Percentiles rank a stretch among this genome's conserved stretches.
These are phyloP conservation scores for Anneissia japonica DNA, from an alignment of 35 echinoderm and acorn worm genomes.

Conservation along the genomic window DNA sequence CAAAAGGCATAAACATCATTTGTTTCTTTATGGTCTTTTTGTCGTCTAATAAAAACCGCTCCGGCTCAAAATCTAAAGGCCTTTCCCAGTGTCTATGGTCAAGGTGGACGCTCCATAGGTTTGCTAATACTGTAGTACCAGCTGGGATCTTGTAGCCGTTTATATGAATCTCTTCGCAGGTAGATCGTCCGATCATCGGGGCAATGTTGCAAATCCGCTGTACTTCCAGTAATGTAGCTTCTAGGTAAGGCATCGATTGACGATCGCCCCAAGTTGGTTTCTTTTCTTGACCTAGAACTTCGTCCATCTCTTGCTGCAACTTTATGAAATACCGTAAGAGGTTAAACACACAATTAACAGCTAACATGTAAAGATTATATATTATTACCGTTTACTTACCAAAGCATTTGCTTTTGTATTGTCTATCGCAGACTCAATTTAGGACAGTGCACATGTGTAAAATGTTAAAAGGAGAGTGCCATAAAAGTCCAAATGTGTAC, in stretches of 20 bases:
- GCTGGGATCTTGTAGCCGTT: conserved; percentile 31
- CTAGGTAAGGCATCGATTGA: conserved; percentile 27
- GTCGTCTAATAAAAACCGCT: conserved; percentile 36
- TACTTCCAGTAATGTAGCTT: conserved; percentile 51
- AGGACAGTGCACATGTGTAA: too few relatives aligned
- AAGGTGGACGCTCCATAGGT: conserved; percentile 21
- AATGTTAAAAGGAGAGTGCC: too few relatives aligned
- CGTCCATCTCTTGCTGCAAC: conserved; percentile 45
- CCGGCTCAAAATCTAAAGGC: conserved; percentile 52
- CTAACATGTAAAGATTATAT: too few relatives aligned
- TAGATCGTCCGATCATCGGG: conserved; percentile 2
- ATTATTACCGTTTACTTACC: too few relatives aligned
- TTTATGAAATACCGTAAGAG: background rate
- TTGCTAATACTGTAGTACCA: conserved; percentile 30
- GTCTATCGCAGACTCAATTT: too few relatives aligned
- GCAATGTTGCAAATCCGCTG: conserved; percentile 19
- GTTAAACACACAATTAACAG: too few relatives aligned
- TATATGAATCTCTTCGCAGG: conserved; percentile 2
- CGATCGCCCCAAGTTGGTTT: conserved; percentile 23
- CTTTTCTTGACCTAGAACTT: conserved; percentile 12
- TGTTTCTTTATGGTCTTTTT: background rate
- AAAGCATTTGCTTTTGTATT: too few relatives aligned
- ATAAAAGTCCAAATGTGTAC: too few relatives aligned
- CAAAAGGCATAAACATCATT: background rate
- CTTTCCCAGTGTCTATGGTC: conserved; percentile 29